Conservation (phyloP, 2,888 invertebrate genomes). For the Tupiocoris notatus region DNA sequence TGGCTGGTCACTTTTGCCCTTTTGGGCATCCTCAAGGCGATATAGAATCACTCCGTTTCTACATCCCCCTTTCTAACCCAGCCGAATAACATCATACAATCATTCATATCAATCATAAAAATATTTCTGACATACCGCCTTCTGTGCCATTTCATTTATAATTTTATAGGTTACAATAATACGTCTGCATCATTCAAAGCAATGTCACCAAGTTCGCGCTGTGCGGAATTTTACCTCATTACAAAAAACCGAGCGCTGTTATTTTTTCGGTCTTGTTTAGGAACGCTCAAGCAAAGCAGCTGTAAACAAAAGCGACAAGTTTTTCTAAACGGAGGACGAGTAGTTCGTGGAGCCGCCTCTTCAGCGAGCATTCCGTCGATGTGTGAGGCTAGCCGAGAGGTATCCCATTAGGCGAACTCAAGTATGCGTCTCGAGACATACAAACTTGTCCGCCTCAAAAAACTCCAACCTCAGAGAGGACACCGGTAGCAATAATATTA, state of each 20-base stretch:
- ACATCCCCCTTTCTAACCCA: no score
- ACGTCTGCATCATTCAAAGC: no score
- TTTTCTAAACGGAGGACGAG: background rate
- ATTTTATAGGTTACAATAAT: no score
- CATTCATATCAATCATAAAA: no score
- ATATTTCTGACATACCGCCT: no score
- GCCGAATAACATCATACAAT: no score
- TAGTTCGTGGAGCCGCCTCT: background rate
- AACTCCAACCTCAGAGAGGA: background rate
- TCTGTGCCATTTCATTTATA: no score
- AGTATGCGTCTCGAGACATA: conserved; percentile 26
- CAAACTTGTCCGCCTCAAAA: conserved; percentile 17
- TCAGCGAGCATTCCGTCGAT: conserved; percentile 18
- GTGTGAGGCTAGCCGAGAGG: conserved; percentile 37
- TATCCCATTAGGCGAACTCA: conserved; percentile 29
- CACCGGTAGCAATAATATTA: conserved; percentile 26
- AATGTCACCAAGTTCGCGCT: no score
- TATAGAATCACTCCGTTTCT: no score
- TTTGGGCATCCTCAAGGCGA: no score
- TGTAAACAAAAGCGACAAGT: background rate
- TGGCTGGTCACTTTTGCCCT: no score
- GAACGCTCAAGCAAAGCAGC: background rate
- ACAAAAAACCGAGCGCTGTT: background rate
- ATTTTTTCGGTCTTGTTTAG: background rate
- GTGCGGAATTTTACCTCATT: no score